Evolutionary conservation across 1,140 invertebrate genomes (phyloP), one percentile per base, ranked within the genome.

Genomic region (Mesaphorura yosii): DNA sequence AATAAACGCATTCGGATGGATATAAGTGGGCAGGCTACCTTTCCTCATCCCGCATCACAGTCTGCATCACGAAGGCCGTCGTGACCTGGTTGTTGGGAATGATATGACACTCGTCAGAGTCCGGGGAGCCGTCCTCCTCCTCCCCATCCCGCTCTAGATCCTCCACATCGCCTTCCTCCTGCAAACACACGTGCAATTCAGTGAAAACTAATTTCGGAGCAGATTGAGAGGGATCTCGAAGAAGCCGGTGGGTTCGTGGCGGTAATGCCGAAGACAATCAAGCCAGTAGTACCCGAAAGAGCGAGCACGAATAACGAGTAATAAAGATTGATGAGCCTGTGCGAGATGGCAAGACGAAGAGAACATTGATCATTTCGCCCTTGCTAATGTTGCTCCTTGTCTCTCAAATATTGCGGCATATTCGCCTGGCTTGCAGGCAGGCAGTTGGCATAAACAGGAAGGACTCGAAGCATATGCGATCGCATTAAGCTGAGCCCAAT

Each of bases 41-140:
- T 49, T 65, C 53, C n/a, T 10, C n/a, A 46, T 88, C 84, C 68
- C 88, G 84, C 57, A 79, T 77, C 42, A 88, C 84, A 7, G 86
- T 84, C 3, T 83, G 83, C 53, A 90, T 71, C 70, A 89, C 88
- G 66, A 89, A 88, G 66, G 89, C 86, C 4, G 84, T 85, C 49
- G 84, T 55, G 2, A 53, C 86, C 70, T 86, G 88, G 66, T 88
- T 85, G 67, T 90, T 89, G 14, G 84, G 83, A 60, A 90, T 88
- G 58, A 89, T 81, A 66, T 85, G 81, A 66, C 82, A 86, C 39
- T 84, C 81, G 40, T 81, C 79, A 17, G 75, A 78, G 28, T 57
- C 52, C 1, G 55, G 51, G 2, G 57, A 56, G 55, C 75, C 76
- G 10, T 71, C 72, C 20, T 77, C 75, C 17, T 68, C 49, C 10